Conservation (phyloP, 2,113 vertebrate species). For the Colossoma macropomum region DNA sequence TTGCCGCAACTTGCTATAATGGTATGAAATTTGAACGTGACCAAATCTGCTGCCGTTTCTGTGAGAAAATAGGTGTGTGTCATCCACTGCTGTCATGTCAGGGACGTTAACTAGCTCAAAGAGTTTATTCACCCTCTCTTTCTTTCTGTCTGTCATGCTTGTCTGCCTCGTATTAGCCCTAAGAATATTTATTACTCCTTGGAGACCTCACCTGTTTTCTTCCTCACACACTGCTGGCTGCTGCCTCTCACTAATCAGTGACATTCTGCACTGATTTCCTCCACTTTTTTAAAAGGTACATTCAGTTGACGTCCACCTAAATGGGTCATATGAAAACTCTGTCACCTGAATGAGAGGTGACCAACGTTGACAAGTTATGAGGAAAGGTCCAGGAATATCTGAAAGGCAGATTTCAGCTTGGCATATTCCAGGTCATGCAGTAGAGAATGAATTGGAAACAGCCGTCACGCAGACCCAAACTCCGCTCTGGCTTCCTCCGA, state of each 20-base stretch:
- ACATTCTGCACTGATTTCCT: not conserved
- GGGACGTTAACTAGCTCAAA: not conserved
- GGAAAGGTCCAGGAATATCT: not conserved
- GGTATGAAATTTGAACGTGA: not conserved
- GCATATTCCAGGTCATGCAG: not conserved
- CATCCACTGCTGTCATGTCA: not conserved
- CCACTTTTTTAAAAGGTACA: not conserved
- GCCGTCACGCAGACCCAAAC: slow-evolving; percentile 48
- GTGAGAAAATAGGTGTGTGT: not conserved
- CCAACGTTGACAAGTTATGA: not conserved
- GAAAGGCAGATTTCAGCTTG: not conserved
- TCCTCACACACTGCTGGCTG: not conserved
- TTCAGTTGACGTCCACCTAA: not conserved
- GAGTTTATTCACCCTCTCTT: not conserved
- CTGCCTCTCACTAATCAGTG: not conserved
- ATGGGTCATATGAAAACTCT: not conserved
- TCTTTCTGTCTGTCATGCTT: not conserved
- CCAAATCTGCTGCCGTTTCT: not conserved
- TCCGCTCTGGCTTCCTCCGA: slow-evolving; percentile 42
- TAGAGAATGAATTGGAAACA: slow-evolving; percentile 20
- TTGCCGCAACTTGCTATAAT: no score
- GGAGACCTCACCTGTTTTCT: not conserved
- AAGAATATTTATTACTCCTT: not conserved
- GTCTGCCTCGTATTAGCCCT: not conserved
- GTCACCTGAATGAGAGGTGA: not conserved